A percentile compares a stretch with the other conserved stretches of the same genome.
These are phyloP conservation scores for Deilephila elpenor DNA, from an alignment of 2,888 invertebrate genomes.

Conservation along the genomic window DNA sequence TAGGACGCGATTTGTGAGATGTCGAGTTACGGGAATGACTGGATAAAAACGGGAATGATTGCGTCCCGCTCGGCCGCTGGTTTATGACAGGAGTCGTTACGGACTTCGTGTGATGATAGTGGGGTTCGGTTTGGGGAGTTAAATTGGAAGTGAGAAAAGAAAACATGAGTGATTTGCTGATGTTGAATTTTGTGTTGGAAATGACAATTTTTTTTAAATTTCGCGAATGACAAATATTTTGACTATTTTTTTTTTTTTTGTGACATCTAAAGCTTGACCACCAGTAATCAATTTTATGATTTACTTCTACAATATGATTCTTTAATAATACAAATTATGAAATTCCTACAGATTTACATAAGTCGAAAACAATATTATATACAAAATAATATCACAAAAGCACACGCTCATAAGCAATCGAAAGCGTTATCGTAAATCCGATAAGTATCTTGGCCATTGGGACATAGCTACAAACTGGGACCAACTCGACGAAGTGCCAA, in stretches of 20 bases:
- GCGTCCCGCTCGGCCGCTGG: background rate
- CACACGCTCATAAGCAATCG: background rate
- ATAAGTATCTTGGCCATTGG: slow-evolving; percentile 26
- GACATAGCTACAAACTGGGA: slow-evolving; percentile 27
- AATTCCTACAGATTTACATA: background rate
- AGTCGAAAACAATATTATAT: no score
- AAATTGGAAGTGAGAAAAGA: no score
- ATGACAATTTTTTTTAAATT: no score
- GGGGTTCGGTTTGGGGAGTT: background rate
- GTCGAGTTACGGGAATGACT: slow-evolving; percentile 1
- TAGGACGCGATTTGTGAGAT: background rate
- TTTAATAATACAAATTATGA: background rate
- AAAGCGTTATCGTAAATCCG: background rate
- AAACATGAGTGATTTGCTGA: no score
- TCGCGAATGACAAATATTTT: no score
- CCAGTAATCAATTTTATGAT: no score
- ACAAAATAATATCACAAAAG: background rate
- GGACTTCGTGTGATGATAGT: background rate
- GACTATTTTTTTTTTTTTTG: no score
- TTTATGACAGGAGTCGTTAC: background rate
- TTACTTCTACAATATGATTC: no score
- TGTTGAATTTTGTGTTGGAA: no score
- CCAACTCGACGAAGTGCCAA: slow-evolving; percentile 25
- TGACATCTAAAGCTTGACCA: no score
- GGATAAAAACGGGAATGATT: slow-evolving; percentile 2